phyloP scores from a whole-genome alignment of 2,113 vertebrate genomes.

The Periophthalmus modestus region DNA sequence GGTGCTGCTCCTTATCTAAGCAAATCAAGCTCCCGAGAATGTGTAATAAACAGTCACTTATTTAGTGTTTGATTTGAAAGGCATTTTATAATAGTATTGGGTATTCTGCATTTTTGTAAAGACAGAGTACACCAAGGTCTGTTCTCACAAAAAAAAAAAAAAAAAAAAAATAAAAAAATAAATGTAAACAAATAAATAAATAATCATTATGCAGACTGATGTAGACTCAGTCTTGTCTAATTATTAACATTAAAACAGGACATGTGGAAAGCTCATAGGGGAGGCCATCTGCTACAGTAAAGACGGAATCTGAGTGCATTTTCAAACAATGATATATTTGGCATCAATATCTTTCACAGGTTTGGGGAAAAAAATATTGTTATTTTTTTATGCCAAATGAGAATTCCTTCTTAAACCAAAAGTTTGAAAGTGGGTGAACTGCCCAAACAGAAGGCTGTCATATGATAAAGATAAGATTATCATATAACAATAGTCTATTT shows the following conservation, averaged over 20 bases:
- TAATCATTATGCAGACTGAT: too few relatives aligned
- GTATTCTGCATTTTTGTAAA: too few relatives aligned
- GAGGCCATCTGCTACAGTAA: background rate
- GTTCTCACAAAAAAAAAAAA: too few relatives aligned
- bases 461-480: background rate
- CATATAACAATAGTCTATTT: background rate
- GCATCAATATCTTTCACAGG: background rate
- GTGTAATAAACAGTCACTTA: background rate
- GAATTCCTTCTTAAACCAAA: background rate
- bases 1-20: constrained; percentile 28
- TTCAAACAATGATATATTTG: background rate
- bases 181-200: too few relatives aligned
- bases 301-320: background rate
- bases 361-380: background rate
- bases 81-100: background rate
- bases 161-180: too few relatives aligned
- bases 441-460: background rate
- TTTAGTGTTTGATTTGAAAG: background rate
- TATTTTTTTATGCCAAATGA: background rate
- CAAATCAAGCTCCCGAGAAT: constrained; percentile 19
- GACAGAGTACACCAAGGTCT: too few relatives aligned
- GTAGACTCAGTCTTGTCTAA: too few relatives aligned
- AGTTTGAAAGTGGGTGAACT: background rate
- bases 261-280: background rate
- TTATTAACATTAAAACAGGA: background rate